A percentile compares a stretch with the other conserved stretches of the same genome.
phyloP scores from a whole-genome alignment of 2,888 invertebrate genomes.

The Sinhomidia bicolor region DNA sequence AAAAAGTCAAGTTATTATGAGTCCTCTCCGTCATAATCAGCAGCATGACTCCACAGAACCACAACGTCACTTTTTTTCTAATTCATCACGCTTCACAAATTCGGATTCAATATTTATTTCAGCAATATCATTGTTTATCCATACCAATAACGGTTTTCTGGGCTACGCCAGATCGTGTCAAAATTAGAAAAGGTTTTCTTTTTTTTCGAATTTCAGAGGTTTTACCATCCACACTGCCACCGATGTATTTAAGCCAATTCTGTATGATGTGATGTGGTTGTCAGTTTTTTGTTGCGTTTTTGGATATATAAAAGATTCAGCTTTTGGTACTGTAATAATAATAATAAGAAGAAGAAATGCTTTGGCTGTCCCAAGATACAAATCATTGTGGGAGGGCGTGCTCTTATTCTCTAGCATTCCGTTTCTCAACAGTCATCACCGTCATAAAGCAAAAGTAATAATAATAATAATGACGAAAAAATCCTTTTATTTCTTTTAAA shows the following conservation, averaged over 20 bases:
- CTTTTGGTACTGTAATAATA: not conserved
- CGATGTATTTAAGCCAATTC: slow-evolving; percentile 31
- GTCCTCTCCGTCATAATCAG: slow-evolving; percentile 66
- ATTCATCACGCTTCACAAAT: slow-evolving; percentile 69
- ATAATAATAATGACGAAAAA: slow-evolving; percentile 52
- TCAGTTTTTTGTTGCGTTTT: slow-evolving; percentile 34
- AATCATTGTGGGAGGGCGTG: slow-evolving; percentile 77
- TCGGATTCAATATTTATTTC: slow-evolving; percentile 45
- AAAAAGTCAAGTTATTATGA: not conserved
- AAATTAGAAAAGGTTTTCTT: slow-evolving; percentile 46
- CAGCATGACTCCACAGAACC: slow-evolving; percentile 65
- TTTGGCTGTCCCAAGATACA: slow-evolving; percentile 63
- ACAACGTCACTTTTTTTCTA: slow-evolving; percentile 24
- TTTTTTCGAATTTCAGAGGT: slow-evolving; percentile 22
- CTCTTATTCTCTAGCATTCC: slow-evolving; percentile 64
- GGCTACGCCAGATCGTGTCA: slow-evolving; percentile 64
- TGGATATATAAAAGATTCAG: not conserved
- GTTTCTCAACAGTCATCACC: slow-evolving; percentile 68
- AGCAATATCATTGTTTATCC: slow-evolving; percentile 62
- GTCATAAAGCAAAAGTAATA: slow-evolving; percentile 29
- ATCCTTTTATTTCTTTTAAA: slow-evolving; percentile 59
- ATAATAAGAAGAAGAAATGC: slow-evolving; percentile 4
- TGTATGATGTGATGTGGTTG: slow-evolving; percentile 51
- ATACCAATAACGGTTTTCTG: slow-evolving; percentile 70
- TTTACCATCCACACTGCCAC: slow-evolving; percentile 63